Evolutionary conservation across 2,797 vertebrate species (phyloP).

Genomic region (Craterocephalus amniculus): DNA sequence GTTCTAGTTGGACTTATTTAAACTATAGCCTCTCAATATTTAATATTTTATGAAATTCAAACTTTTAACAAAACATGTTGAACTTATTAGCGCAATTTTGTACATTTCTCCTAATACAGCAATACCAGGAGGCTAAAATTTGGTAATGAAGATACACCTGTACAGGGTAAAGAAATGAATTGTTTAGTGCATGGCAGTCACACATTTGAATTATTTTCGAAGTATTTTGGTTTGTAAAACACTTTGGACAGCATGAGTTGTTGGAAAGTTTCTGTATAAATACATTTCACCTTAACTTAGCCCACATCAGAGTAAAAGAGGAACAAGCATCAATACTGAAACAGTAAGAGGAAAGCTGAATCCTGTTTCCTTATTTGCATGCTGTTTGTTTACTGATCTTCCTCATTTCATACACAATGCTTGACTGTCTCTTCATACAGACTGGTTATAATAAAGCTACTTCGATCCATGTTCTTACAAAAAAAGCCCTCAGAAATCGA

Average conservation of each 20-base stretch:
- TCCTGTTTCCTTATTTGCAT: constrained; percentile 53
- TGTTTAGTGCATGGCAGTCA: neutral
- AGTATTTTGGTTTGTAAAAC: neutral
- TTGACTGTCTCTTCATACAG: neutral
- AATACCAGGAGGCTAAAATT: neutral
- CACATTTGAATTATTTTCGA: too few relatives aligned
- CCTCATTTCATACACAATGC: constrained; percentile 29
- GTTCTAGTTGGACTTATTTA: too few relatives aligned
- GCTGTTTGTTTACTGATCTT: constrained; percentile 46
- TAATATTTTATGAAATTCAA: too few relatives aligned
- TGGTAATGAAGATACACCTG: neutral
- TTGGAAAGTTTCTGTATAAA: neutral
- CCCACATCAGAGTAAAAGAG: constrained; percentile 11
- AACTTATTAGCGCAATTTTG: too few relatives aligned
- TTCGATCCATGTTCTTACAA: constrained; percentile 4
- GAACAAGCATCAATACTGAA: constrained; percentile 30
- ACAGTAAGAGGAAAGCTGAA: constrained; percentile 30
- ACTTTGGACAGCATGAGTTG: neutral
- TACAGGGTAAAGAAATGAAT: neutral
- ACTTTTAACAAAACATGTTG: too few relatives aligned
- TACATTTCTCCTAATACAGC: too few relatives aligned
- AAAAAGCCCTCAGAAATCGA: neutral
- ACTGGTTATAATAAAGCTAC: constrained; percentile 30
- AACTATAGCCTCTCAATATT: too few relatives aligned
- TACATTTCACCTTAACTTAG: neutral